Percentiles rank a stretch among this genome's conserved stretches.
Conservation (phyloP, 2,113 vertebrate species). For the Xiphophorus maculatus region DNA sequence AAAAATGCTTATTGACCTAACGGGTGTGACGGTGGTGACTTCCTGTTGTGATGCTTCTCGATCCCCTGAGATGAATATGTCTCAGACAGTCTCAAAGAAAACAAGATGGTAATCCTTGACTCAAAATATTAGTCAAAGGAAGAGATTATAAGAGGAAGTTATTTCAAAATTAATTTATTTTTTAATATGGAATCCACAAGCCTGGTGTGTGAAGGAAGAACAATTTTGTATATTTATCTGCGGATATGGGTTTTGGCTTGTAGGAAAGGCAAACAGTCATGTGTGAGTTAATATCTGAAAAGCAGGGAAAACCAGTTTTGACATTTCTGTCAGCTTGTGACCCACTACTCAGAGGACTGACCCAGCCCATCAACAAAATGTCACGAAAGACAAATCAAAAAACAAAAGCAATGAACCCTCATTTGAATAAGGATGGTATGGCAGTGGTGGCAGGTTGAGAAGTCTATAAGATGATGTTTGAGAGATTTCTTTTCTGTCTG, state of each 20-base stretch:
- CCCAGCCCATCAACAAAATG: conserved; percentile 79
- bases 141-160: conserved; percentile 10
- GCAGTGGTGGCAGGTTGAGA: conserved; percentile 75
- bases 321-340: conserved; percentile 80
- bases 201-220: neutral
- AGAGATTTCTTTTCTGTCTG: conserved; percentile 75
- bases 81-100: conserved; percentile 51
- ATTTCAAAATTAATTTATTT: conserved; percentile 1
- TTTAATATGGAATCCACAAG: neutral
- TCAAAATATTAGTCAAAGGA: conserved; percentile 37
- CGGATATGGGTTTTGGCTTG: neutral
- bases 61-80: conserved; percentile 61
- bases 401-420: conserved; percentile 75
- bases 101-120: conserved; percentile 55
- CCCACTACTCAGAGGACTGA: conserved; percentile 76
- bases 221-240: neutral
- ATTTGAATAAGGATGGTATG: conserved; percentile 82
- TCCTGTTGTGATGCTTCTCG: conserved; percentile 66
- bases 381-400: conserved; percentile 80
- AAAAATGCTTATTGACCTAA: conserved; percentile 68
- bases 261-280: conserved; percentile 55
- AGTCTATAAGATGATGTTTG: conserved; percentile 74
- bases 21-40: conserved; percentile 61
- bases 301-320: conserved; percentile 73
- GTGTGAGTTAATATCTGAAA: conserved; percentile 58